Percentiles rank a stretch among this genome's conserved stretches.
These are phyloP conservation scores for Perccottus glenii DNA, from an alignment of 2,113 vertebrate species.

Conservation along the genomic window DNA sequence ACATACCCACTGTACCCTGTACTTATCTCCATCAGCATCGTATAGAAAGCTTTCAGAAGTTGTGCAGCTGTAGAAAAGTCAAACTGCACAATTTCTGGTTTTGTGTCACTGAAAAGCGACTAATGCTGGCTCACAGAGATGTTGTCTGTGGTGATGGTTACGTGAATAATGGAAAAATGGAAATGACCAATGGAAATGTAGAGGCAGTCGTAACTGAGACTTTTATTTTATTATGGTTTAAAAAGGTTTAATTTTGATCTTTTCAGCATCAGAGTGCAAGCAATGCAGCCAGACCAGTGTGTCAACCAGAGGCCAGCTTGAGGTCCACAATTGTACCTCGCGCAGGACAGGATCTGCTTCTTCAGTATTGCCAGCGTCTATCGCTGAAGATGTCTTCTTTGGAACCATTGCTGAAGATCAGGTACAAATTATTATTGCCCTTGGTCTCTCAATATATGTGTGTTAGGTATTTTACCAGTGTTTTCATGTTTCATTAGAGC, in stretches of 20 bases:
- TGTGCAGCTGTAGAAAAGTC: conserved; percentile 19
- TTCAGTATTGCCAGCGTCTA: conserved; percentile 73
- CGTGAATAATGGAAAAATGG: conserved; percentile 60
- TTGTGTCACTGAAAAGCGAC: conserved; percentile 33
- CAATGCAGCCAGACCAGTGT: conserved; percentile 69
- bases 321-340: conserved; percentile 14
- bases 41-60: background rate
- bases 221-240: conserved; percentile 6
- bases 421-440: conserved; percentile 66
- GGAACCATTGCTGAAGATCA: conserved; percentile 74
- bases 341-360: conserved; percentile 59
- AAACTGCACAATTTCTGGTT: conserved; percentile 32
- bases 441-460: background rate
- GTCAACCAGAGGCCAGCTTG: conserved; percentile 22
- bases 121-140: conserved; percentile 33
- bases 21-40: background rate
- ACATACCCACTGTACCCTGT: too few species aligned
- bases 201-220: conserved; percentile 41
- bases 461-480: background rate
- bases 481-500: too few species aligned
- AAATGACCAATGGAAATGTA: conserved; percentile 57
- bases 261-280: conserved; percentile 86
- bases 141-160: conserved; percentile 42
- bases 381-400: conserved; percentile 78
- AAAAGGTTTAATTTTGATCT: conserved; percentile 13